Evolutionary conservation across 2,888 invertebrate genomes (phyloP).

Genomic region (Cantharis nigra): DNA sequence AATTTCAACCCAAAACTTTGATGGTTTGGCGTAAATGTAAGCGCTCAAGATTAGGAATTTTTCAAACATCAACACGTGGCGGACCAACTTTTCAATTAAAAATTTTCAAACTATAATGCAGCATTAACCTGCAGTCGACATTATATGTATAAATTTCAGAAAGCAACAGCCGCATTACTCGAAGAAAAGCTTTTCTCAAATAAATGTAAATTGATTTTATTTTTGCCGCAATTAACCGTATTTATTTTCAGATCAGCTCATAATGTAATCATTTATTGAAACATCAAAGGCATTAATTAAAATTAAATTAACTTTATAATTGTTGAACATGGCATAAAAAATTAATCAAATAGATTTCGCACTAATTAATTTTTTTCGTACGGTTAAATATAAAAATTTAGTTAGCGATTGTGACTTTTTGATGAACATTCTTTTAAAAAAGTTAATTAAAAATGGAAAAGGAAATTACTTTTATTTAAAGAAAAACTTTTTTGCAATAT

Average conservation of each 20-base stretch:
- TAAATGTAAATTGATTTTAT: neutral
- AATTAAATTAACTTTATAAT: neutral
- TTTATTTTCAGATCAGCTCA: neutral
- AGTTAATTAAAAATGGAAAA: neutral
- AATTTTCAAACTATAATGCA: neutral
- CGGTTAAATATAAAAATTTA: neutral
- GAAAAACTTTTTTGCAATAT: neutral
- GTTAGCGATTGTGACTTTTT: neutral
- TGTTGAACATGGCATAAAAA: neutral
- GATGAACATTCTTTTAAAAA: neutral
- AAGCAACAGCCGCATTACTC: neutral
- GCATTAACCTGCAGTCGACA: neutral
- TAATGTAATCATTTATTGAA: neutral
- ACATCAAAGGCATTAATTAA: neutral
- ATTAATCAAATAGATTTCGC: neutral
- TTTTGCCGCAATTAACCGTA: neutral
- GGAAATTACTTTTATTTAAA: neutral
- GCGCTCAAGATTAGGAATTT: neutral
- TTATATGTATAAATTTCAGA: neutral
- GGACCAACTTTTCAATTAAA: neutral
- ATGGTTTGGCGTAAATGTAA: conserved; percentile 10
- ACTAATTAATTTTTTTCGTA: neutral
- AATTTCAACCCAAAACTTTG: conserved; percentile 26
- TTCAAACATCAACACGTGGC: neutral
- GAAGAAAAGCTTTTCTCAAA: too few relatives aligned